These are phyloP conservation scores for Miniopterus natalensis DNA, from an alignment of 2,113 vertebrate species.

Conservation along the genomic window DNA sequence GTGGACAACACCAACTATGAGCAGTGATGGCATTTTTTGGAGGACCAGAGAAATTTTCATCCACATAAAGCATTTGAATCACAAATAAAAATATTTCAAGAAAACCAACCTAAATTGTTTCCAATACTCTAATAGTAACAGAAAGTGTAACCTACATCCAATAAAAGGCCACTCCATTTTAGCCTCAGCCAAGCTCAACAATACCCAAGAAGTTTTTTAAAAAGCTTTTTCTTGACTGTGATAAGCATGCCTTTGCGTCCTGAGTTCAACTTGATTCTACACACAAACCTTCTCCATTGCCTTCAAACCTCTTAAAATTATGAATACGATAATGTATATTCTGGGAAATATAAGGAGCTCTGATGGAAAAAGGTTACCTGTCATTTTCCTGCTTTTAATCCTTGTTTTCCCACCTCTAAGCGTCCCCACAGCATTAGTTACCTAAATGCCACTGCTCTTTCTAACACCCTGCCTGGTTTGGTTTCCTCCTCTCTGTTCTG, in stretches of 20 bases:
- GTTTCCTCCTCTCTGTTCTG: neutral
- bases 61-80: neutral
- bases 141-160: neutral
- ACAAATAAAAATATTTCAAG: slow-evolving; percentile 12
- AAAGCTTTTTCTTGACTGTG: neutral
- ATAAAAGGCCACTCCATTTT: slow-evolving; percentile 25
- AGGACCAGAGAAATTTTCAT: neutral
- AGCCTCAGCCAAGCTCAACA: neutral
- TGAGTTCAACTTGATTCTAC: slow-evolving; percentile 4
- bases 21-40: neutral
- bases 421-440: neutral
- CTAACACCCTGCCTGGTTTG: neutral
- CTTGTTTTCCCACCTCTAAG: neutral
- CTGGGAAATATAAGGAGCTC: neutral
- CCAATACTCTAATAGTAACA: neutral
- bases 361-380: neutral
- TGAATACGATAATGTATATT: neutral
- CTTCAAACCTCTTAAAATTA: slow-evolving; percentile 24
- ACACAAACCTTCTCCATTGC: neutral
- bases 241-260: neutral
- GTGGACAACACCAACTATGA: neutral
- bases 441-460: neutral
- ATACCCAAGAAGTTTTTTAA: neutral
- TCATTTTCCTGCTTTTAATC: neutral
- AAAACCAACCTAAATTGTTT: slow-evolving; percentile 3